Conservation (phyloP, 2,888 invertebrate species). For the Oligia strigilis region DNA sequence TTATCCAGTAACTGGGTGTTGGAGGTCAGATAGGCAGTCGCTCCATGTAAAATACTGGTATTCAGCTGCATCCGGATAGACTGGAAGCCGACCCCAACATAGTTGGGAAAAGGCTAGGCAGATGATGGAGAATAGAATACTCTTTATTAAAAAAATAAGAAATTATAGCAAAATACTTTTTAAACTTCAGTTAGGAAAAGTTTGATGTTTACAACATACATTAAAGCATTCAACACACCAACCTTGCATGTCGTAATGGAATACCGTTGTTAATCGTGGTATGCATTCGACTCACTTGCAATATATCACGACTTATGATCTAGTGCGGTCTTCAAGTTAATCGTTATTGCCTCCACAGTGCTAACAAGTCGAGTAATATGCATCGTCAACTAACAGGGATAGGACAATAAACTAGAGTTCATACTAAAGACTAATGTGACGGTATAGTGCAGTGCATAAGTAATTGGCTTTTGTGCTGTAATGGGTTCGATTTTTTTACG, state of each 20-base stretch:
- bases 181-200: not conserved
- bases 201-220: not conserved
- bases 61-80: no score
- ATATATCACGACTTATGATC: conserved; percentile 49
- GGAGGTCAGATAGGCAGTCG: no score
- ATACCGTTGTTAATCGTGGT: not conserved
- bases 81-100: no score
- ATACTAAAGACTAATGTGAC: not conserved
- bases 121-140: no score
- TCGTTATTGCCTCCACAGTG: conserved; percentile 37
- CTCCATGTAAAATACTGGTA: no score
- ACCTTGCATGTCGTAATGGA: not conserved
- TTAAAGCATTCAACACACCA: not conserved
- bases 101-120: no score
- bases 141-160: no score
- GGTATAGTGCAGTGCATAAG: not conserved
- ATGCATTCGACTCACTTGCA: conserved; percentile 8
- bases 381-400: conserved; percentile 19
- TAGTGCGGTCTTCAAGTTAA: conserved; percentile 34
- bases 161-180: not conserved
- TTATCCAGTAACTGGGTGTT: no score
- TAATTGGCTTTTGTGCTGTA: not conserved
- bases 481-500: not conserved
- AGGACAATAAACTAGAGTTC: conserved; percentile 20
- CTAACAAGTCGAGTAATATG: conserved; percentile 31